Conservation (phyloP, 1,140 invertebrate genomes). For the Matsumurasca onukii region DNA sequence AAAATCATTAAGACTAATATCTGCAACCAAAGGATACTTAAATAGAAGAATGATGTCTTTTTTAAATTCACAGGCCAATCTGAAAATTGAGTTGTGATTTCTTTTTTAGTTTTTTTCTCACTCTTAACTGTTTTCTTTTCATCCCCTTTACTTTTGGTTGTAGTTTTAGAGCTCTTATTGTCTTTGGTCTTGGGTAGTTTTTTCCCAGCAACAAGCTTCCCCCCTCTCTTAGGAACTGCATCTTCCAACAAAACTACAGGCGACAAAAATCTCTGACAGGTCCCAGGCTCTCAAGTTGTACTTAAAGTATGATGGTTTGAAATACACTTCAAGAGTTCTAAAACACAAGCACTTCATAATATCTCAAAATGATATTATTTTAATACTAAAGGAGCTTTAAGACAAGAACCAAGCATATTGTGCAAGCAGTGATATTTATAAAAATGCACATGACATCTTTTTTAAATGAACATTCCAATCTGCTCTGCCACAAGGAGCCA, state of each 20-base stretch:
- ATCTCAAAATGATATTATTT: not conserved
- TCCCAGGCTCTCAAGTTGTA: slow-evolving; percentile 11
- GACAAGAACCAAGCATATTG: not conserved
- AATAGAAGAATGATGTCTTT: slow-evolving; percentile 16
- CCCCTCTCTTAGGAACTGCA: too few species aligned
- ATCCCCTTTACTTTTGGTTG: not conserved
- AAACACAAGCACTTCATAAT: slow-evolving; percentile 6
- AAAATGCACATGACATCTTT: too few species aligned
- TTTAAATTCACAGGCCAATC: not conserved
- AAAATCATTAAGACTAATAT: too few species aligned
- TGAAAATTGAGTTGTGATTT: not conserved
- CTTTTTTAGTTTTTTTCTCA: not conserved
- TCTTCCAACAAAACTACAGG: too few species aligned
- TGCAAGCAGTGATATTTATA: not conserved
- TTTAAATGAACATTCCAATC: too few species aligned
- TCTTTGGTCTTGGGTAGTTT: not conserved
- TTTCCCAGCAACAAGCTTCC: not conserved
- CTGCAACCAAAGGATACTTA: slow-evolving; percentile 30
- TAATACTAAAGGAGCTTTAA: not conserved
- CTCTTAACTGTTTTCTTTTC: not conserved
- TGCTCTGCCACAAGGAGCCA: too few species aligned
- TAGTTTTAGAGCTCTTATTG: not conserved
- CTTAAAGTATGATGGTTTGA: slow-evolving; percentile 28
- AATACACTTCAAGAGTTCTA: slow-evolving; percentile 13
- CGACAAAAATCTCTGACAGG: not conserved